These are phyloP conservation scores for Pollimyrus isidori DNA, from an alignment of 2,113 vertebrate species.

Conservation along the genomic window DNA sequence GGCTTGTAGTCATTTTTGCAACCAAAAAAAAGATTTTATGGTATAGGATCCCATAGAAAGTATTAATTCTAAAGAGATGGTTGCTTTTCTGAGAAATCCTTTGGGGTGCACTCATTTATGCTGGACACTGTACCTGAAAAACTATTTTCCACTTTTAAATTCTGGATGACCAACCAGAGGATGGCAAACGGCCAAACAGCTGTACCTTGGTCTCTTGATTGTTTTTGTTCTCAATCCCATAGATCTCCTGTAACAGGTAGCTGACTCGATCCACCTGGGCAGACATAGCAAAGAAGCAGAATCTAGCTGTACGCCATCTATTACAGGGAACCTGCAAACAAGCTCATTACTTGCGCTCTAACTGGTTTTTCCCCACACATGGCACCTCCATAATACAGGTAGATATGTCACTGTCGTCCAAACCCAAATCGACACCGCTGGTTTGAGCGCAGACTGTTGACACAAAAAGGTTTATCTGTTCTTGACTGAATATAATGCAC, in stretches of 20 bases:
- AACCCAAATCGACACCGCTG: background rate
- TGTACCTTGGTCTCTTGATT: slow-evolving; percentile 95
- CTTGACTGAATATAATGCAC: background rate
- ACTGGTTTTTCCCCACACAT: background rate
- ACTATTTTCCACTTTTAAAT: background rate
- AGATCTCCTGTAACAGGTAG: slow-evolving; percentile 97
- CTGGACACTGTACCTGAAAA: background rate
- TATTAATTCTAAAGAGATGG: background rate
- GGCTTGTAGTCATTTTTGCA: background rate
- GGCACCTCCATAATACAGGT: background rate
- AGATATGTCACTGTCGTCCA: background rate
- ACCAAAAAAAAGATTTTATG: background rate
- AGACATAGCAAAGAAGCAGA: background rate
- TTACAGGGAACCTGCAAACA: background rate
- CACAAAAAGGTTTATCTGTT: background rate
- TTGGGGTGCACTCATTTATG: background rate
- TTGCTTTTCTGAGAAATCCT: background rate
- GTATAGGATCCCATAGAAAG: background rate
- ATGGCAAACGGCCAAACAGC: background rate
- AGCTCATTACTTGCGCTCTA: background rate
- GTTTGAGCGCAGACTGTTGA: background rate
- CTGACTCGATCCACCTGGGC: slow-evolving; percentile 91
- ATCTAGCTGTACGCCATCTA: background rate
- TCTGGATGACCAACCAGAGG: background rate
- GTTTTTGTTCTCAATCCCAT: slow-evolving; percentile 97